Evolutionary conservation across 2,113 vertebrate species (phyloP).

Genomic region (Thunnus thynnus): DNA sequence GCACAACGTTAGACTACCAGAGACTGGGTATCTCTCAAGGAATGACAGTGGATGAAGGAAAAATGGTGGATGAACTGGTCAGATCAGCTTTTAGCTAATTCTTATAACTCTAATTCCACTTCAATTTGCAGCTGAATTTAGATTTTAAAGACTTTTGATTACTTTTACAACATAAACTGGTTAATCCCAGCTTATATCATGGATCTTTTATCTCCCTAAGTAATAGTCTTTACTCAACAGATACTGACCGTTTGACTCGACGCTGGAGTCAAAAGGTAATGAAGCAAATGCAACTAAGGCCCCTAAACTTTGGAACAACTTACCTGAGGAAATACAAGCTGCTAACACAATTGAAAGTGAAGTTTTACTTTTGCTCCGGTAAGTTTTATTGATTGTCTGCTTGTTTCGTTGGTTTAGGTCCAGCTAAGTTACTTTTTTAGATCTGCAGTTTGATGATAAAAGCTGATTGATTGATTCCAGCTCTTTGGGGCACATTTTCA

Average conservation of each 20-base stretch:
- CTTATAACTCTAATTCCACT: not conserved
- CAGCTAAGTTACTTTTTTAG: constrained; percentile 41
- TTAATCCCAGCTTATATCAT: not conserved
- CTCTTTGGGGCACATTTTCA: constrained; percentile 39
- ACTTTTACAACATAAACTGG: not conserved
- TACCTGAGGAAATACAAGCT: not conserved
- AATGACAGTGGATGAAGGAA: constrained; percentile 42
- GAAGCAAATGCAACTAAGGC: not conserved
- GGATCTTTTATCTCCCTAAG: not conserved
- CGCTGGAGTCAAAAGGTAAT: not conserved
- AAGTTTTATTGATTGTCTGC: constrained; percentile 38
- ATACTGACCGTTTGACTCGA: not conserved
- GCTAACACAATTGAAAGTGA: constrained; percentile 16
- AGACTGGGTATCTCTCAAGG: constrained; percentile 61
- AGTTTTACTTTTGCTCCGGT: constrained; percentile 29
- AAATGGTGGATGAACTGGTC: constrained; percentile 23
- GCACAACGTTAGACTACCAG: constrained; percentile 48
- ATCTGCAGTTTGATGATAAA: constrained; percentile 5
- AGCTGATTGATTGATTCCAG: not conserved
- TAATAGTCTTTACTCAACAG: too few species aligned
- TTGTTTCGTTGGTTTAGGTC: constrained; percentile 50
- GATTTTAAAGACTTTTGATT: not conserved
- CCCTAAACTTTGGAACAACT: constrained; percentile 1
- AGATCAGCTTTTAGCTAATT: constrained; percentile 13
- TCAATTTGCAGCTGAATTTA: not conserved